Base-by-base conservation (phyloP, 2,888 invertebrate genomes). In the Phorcus lineatus region DNA sequence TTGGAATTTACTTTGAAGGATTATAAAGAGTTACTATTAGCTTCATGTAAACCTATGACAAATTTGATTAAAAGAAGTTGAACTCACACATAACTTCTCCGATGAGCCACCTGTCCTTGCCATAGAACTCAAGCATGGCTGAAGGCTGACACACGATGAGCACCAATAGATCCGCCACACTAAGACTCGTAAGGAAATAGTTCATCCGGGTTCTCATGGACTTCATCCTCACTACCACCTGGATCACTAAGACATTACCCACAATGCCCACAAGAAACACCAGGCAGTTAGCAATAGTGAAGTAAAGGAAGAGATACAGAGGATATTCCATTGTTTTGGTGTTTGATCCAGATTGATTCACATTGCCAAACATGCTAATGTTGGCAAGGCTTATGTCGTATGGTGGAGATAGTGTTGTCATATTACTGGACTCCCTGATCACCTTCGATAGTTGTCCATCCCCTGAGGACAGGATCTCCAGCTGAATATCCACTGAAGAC, bases 191-290 rank as follows among this genome's bases (percentile, higher is more conserved):
- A 91, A 98, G 95, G 93, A 98, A 98, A 89, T 97, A 97, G 93
- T 98, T 98, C 84, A 98, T 98, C 77, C 98, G 97, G 92, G 97
- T 98, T 91, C 97, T 95, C 97, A 98, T 97, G 92, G 98, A 97
- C 93, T 97, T 97, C 76, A 97, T 97, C 92, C 96, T 96, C 90
- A 97, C 95, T 86, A 98, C 97, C 87, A 98, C 98, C 91, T 80
- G 82, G 40, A 97, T 97, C 91, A 98, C 98, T 96, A 98, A 96
- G 83, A 97, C 95, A 92, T 98, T 98, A 24, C 98, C 98, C 84
- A 97, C 95, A 85, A 97, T 96, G 53, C 98, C 98, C 87, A 97
- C 94, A 90, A 97, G 95, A 95, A 98, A 96, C 89, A 98, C 97
- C 87, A 96, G 94, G 91, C 96, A 96, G 93, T 97, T 86, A 22